Conservation (phyloP, 2,797 vertebrate species). For the Enteromius fasciolatus region DNA sequence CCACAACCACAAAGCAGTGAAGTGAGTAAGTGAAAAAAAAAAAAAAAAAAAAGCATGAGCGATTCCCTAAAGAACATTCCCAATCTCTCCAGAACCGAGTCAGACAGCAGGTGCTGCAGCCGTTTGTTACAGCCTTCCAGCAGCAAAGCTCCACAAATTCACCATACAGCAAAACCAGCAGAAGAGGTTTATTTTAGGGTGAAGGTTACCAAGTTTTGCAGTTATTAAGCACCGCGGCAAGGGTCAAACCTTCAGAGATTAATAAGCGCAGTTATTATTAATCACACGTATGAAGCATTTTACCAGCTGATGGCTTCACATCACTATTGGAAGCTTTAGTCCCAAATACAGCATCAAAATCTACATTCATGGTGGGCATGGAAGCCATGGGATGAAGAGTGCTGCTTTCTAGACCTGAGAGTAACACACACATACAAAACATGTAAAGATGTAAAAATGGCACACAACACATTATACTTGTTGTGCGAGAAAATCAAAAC, state of each 20-base stretch:
- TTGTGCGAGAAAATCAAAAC: neutral
- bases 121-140: slow-evolving; percentile 6
- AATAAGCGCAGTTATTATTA: slow-evolving; percentile 36
- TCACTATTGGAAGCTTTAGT: slow-evolving; percentile 79
- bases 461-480: slow-evolving; percentile 10
- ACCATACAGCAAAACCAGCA: slow-evolving; percentile 32
- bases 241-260: slow-evolving; percentile 21
- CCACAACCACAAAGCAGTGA: slow-evolving; percentile 15
- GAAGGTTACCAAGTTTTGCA: slow-evolving; percentile 36
- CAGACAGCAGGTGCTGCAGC: slow-evolving; percentile 6
- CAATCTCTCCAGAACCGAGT: slow-evolving; percentile 15
- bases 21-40: neutral
- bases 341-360: slow-evolving; percentile 94
- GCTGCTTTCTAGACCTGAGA: slow-evolving; percentile 78
- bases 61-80: slow-evolving; percentile 50
- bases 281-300: slow-evolving; percentile 60
- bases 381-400: slow-evolving; percentile 72
- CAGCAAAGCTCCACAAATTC: slow-evolving; percentile 18
- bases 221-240: slow-evolving; percentile 15
- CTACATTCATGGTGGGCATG: slow-evolving; percentile 82
- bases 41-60: slow-evolving; percentile 22
- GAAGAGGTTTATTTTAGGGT: slow-evolving; percentile 26
- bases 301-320: slow-evolving; percentile 82
- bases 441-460: slow-evolving; percentile 22
- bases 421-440: slow-evolving; percentile 53